A percentile compares a stretch with the other conserved stretches of the same genome.
Conservation (phyloP, 2,888 invertebrate genomes). For the Lydus trimaculatus region DNA sequence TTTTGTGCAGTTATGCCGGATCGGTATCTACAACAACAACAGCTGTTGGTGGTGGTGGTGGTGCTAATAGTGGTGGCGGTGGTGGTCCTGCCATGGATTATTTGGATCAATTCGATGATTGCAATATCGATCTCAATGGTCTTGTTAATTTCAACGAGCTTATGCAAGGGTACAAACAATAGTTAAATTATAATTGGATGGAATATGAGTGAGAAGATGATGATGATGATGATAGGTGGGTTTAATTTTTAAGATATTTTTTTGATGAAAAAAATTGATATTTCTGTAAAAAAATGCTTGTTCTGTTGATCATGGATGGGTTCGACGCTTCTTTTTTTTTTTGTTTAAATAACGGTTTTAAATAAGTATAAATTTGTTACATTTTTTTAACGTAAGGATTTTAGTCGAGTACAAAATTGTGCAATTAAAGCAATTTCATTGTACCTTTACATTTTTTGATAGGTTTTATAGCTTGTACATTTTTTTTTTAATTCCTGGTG, state of each 20-base stretch:
- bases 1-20: slow-evolving; percentile 60
- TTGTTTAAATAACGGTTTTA: background rate
- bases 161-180: slow-evolving; percentile 54
- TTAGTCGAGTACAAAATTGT: slow-evolving; percentile 28
- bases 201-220: background rate
- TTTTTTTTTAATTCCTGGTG: slow-evolving; percentile 18
- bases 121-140: slow-evolving; percentile 54
- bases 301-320: background rate
- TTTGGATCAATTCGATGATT: slow-evolving; percentile 55
- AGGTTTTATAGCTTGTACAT: slow-evolving; percentile 11
- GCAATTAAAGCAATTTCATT: slow-evolving; percentile 24
- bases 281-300: background rate
- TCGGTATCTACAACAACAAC: slow-evolving; percentile 56
- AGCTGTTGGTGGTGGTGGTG: slow-evolving; percentile 32
- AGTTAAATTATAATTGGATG: slow-evolving; percentile 7
- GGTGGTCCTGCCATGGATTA: slow-evolving; percentile 54
- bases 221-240: background rate
- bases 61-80: background rate
- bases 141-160: slow-evolving; percentile 56
- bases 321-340: slow-evolving; percentile 8
- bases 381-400: slow-evolving; percentile 8
- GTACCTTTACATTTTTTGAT: slow-evolving; percentile 18
- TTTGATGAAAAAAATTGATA: background rate
- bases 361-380: slow-evolving; percentile 10
- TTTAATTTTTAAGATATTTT: background rate